These are phyloP conservation scores for Eumacrocentrus americanus DNA, from an alignment of 2,888 invertebrate species.

Conservation along the genomic window DNA sequence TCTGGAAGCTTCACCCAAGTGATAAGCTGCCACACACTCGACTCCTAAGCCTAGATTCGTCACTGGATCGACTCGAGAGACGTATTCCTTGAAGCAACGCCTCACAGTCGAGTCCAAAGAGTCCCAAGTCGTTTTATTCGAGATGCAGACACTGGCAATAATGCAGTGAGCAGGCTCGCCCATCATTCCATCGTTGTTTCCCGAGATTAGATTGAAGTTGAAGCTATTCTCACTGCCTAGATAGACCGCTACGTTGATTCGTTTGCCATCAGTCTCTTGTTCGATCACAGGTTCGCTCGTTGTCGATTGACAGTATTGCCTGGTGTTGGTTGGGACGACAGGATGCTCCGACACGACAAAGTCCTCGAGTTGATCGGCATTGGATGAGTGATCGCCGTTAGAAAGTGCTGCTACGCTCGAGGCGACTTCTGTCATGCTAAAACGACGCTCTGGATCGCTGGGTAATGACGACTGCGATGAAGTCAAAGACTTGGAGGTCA, in stretches of 20 bases:
- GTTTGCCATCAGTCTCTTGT: slow-evolving; percentile 80
- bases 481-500: slow-evolving; percentile 67
- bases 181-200: slow-evolving; percentile 59
- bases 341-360: slow-evolving; percentile 50
- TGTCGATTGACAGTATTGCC: slow-evolving; percentile 32
- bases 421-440: slow-evolving; percentile 60
- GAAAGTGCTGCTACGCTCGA: slow-evolving; percentile 54
- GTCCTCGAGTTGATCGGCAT: slow-evolving; percentile 52
- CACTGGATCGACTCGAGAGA: slow-evolving; percentile 90
- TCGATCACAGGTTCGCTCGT: slow-evolving; percentile 48
- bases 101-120: slow-evolving; percentile 89
- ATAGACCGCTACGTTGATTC: slow-evolving; percentile 86
- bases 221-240: slow-evolving; percentile 73
- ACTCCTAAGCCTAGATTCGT: slow-evolving; percentile 67
- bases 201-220: slow-evolving; percentile 64
- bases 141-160: slow-evolving; percentile 88
- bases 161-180: slow-evolving; percentile 64
- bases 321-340: slow-evolving; percentile 43
- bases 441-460: slow-evolving; percentile 60
- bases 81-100: slow-evolving; percentile 93
- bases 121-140: slow-evolving; percentile 94
- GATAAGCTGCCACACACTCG: slow-evolving; percentile 92
- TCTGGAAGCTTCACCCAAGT: slow-evolving; percentile 86
- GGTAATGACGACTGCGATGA: slow-evolving; percentile 65
- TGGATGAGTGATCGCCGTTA: slow-evolving; percentile 49